Base-by-base conservation (phyloP, 1,140 invertebrate species). In the Steinernema khuongi region DNA sequence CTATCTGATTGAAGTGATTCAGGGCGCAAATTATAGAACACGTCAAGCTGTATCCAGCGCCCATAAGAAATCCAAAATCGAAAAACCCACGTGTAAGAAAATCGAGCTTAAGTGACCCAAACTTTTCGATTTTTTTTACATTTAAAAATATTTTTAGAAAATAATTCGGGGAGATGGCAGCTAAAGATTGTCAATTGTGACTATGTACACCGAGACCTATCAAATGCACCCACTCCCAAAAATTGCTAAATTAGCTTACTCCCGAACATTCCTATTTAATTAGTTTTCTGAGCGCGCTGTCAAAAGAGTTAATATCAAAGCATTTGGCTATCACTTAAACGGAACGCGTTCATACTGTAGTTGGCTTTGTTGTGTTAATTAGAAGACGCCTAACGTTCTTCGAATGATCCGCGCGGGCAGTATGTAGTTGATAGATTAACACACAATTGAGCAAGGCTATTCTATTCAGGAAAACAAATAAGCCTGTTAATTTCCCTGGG, bases 361-460 rank as follows among this genome's bases (percentile, higher is more conserved):
- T 7, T 7, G 50, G 11, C 22, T 60, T 60, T 60, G 50, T 60
- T 60, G 50, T 60, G 50, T 60, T 60, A 60, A 60, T 60, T 60
- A 60, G 26, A 60, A 60, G 50, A n/a, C 50, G 50, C 11, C 36
- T 41, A 7, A 41, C 36, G 7, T 7, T 41, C 36, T n/a, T 7
- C 7, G 36, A n/a, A n/a, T 41, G 36, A 41, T 11, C n/a, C 7
- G 36, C n/a, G 36, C 7, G 36, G 36, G n/a, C 7, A 41, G 36
- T n/a, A n/a, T 60, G 50, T 22, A 60, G 7, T 60, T 60, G 50
- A 60, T 60, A 60, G 50, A 60, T 60, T 60, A 60, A 60, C 50
- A 60, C 50, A 60, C 50, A 60, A 60, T 60, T 60, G 50, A 60
- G 26, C 50, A 60, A n/a, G 50, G 50, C 50, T 60, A 60, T 60